Evolutionary conservation across 2,797 vertebrate species (phyloP).

Genomic region (Dromococcyx pavoninus): DNA sequence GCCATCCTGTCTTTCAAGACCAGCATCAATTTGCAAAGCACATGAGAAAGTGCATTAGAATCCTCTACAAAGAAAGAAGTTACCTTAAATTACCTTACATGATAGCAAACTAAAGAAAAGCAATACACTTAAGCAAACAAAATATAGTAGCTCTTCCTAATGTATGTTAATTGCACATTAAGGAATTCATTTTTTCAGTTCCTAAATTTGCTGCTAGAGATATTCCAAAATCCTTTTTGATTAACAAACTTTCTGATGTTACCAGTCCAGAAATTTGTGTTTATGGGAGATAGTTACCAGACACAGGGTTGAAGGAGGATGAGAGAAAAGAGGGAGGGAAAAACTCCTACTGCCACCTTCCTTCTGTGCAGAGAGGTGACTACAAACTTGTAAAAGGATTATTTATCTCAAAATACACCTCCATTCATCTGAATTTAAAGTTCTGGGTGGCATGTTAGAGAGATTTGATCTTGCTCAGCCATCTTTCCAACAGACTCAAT

Average conservation of each 20-base stretch:
- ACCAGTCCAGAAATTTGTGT: conserved; percentile 60
- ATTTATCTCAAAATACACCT: conserved; percentile 39
- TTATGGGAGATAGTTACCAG: conserved; percentile 55
- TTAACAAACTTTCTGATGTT: conserved; percentile 63
- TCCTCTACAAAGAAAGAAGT: conserved; percentile 51
- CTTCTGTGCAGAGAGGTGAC: background rate
- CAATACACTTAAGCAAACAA: conserved; percentile 41
- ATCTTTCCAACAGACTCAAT: background rate
- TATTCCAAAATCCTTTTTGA: conserved; percentile 59
- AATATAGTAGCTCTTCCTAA: conserved; percentile 31
- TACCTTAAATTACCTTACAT: conserved; percentile 58
- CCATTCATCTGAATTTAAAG: background rate
- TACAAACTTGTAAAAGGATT: background rate
- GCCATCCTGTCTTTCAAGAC: conserved; percentile 65
- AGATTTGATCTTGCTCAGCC: background rate
- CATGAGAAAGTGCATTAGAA: conserved; percentile 46
- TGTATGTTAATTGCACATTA: conserved; percentile 57
- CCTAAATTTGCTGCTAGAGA: conserved; percentile 43
- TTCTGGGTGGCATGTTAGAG: background rate
- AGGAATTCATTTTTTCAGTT: conserved; percentile 50
- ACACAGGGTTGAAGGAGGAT: conserved; percentile 34
- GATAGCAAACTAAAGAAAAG: conserved; percentile 54
- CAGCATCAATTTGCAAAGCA: conserved; percentile 59
- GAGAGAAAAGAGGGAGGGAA: background rate
- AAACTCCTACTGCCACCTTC: background rate